Evolutionary conservation across 2,888 invertebrate species (phyloP), one percentile per base, ranked within the genome.

Genomic region (Diachrysia chrysitis): DNA sequence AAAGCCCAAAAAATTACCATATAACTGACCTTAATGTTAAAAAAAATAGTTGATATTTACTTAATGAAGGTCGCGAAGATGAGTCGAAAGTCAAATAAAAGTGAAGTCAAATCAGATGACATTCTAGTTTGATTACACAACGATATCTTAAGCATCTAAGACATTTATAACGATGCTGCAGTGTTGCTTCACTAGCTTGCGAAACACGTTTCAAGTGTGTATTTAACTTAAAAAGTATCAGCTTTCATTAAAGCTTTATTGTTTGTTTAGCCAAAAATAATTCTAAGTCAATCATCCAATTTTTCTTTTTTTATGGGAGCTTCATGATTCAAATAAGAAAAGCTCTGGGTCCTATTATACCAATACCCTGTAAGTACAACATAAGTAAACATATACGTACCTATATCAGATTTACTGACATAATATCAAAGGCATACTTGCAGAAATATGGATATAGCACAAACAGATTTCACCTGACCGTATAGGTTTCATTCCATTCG

Each of bases 41-140:
- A 55, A 46, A 70, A 69, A 42, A 35, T 54, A n/a, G n/a, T n/a
- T n/a, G n/a, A 54, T 25, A 16, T 35, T 53, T 67, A 9, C 66
- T 60, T 14, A 35, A 5, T 42, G 48, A 70, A 76, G 76, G 67
- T 70, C 69, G 61, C 48, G n/a, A 46, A 65, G n/a, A 55, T 56
- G 35, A 61, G 58, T 60, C 10, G 7, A 62, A 54, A 58, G 35
- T 61, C 46, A 42, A 37, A 62, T 63, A 63, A 76, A 78, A 71
- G 64, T 63, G 63, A 62, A 59, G 63, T 71, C 73, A 74, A 86
- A 73, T 79, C 68, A 79, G 79, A 82, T 81, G 71, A 78, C 81
- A 83, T 85, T 87, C 83, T 78, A 84, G 81, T 84, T 84, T 82
- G 82, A 86, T 87, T 87, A 84, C 85, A 85, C 83, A 87, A 83